Conservation (phyloP, 2,888 invertebrate genomes). For the Orchestes rusci region DNA sequence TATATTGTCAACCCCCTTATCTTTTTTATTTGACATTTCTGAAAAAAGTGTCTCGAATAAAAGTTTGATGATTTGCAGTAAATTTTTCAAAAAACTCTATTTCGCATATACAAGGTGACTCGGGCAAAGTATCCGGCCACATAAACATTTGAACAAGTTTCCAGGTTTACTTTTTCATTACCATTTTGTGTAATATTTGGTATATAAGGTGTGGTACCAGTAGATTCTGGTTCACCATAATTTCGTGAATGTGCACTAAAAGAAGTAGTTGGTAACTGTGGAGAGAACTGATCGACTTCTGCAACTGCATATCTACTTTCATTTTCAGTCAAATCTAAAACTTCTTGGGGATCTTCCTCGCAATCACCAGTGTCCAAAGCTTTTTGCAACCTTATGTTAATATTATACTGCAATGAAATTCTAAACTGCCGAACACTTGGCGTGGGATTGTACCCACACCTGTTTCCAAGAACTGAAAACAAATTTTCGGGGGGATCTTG, state of each 20-base stretch:
- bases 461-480: constrained; percentile 6
- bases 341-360: background rate
- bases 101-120: no score
- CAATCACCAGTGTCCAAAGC: background rate
- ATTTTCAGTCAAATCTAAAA: no score
- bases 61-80: no score
- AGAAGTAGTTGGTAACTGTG: no score
- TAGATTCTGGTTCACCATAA: background rate
- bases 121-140: constrained; percentile 5
- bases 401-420: constrained; percentile 1
- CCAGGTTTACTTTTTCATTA: background rate
- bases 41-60: no score
- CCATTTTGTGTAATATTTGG: background rate
- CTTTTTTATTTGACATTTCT: no score
- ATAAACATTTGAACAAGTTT: constrained; percentile 4
- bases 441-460: constrained; percentile 5
- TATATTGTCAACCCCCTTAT: no score
- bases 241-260: no score
- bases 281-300: no score
- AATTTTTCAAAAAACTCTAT: no score
- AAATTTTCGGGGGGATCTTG: constrained; percentile 9
- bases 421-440: constrained; percentile 1
- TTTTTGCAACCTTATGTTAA: no score
- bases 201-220: background rate
- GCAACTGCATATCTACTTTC: no score